Conservation (phyloP, 2,888 invertebrate species). For the Sympetrum striolatum region DNA sequence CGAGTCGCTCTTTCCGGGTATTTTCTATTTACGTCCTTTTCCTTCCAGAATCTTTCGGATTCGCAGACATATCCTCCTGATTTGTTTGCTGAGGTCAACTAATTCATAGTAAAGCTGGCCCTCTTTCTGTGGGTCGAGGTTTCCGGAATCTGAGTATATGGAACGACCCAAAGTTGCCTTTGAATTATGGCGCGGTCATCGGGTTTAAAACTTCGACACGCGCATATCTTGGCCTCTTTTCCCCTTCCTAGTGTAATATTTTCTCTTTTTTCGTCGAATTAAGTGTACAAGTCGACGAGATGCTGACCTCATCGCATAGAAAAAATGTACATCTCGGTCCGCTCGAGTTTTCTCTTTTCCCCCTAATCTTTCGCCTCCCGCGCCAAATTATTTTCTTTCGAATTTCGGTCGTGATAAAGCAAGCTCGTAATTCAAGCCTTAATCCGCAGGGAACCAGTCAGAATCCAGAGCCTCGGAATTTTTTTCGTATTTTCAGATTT, state of each 20-base stretch:
- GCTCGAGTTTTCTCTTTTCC: neutral
- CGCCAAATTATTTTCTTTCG: neutral
- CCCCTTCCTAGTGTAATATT: neutral
- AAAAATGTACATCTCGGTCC: neutral
- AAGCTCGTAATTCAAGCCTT: neutral
- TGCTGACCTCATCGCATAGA: neutral
- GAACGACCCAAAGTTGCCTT: neutral
- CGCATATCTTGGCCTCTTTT: neutral
- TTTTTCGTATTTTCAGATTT: no score
- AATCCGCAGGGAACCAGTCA: no score
- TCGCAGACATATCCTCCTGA: no score
- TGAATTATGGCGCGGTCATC: neutral
- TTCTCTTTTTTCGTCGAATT: neutral
- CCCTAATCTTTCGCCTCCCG: neutral
- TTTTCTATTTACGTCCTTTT: no score
- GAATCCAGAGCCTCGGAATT: no score
- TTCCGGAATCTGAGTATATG: no score
- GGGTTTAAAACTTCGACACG: neutral
- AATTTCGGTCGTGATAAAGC: slow-evolving; percentile 1
- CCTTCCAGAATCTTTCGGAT: no score
- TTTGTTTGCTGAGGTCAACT: no score
- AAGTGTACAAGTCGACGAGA: neutral
- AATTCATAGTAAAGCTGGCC: no score
- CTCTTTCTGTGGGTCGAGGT: no score
- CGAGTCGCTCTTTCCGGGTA: no score